A percentile compares a stretch with the other conserved stretches of the same genome.
These are phyloP conservation scores for Nudaria mundana DNA, from an alignment of 2,888 invertebrate genomes.

Conservation along the genomic window DNA sequence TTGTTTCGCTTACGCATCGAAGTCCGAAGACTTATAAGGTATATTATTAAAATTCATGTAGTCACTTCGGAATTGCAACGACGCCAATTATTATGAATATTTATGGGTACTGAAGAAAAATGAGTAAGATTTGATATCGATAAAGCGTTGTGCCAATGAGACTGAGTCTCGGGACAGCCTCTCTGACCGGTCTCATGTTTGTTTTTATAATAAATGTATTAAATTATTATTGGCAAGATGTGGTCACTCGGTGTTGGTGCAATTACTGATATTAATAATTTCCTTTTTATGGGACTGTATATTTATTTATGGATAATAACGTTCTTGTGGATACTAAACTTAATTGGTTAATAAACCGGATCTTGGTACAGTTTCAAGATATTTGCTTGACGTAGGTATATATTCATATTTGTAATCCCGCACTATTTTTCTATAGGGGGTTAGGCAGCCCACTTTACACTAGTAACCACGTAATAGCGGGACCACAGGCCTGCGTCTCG, in stretches of 20 bases:
- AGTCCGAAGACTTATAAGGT: slow-evolving; percentile 41
- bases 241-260: slow-evolving; percentile 13
- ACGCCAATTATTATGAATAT: slow-evolving; percentile 59
- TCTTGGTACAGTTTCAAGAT: slow-evolving; percentile 4
- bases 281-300: slow-evolving; percentile 21
- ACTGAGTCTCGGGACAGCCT: slow-evolving; percentile 32
- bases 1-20: slow-evolving; percentile 28
- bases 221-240: slow-evolving; percentile 32
- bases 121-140: slow-evolving; percentile 55
- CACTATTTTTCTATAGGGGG: no score
- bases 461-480: no score
- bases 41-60: slow-evolving; percentile 57
- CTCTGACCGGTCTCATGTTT: slow-evolving; percentile 36
- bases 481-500: no score
- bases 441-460: no score
- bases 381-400: no score
- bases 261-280: slow-evolving; percentile 23
- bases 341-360: slow-evolving; percentile 2
- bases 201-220: slow-evolving; percentile 40
- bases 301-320: slow-evolving; percentile 18
- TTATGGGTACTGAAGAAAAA: slow-evolving; percentile 47
- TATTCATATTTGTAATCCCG: no score
- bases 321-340: slow-evolving; percentile 11
- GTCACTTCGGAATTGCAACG: slow-evolving; percentile 46
- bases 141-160: slow-evolving; percentile 40